A percentile compares a stretch with the other conserved stretches of the same genome.
Evolutionary conservation across 1,140 invertebrate species (phyloP).

Genomic region (Fragariocoptes setiger): DNA sequence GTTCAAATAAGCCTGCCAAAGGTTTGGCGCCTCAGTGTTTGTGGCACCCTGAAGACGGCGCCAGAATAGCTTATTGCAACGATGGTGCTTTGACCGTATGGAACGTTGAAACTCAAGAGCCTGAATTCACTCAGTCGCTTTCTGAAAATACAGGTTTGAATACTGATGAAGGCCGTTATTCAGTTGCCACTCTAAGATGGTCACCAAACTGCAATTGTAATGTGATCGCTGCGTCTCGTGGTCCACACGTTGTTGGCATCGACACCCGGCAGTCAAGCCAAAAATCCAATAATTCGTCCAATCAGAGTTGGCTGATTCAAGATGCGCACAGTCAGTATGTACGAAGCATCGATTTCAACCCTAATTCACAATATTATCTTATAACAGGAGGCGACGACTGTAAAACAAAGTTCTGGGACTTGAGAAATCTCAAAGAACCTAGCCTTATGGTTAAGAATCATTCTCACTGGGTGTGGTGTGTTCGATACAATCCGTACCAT

Average conservation of each 20-base stretch:
- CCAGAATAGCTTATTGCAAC: slow-evolving; percentile 32
- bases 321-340: slow-evolving; percentile 57
- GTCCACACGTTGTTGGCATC: slow-evolving; percentile 49
- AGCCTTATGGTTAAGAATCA: slow-evolving; percentile 52
- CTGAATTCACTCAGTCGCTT: background rate
- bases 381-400: slow-evolving; percentile 83
- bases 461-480: slow-evolving; percentile 84
- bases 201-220: slow-evolving; percentile 63
- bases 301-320: slow-evolving; percentile 35
- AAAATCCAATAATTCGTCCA: background rate
- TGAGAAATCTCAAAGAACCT: slow-evolving; percentile 39
- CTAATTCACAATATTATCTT: slow-evolving; percentile 72
- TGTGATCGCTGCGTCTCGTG: slow-evolving; percentile 48
- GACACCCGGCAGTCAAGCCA: slow-evolving; percentile 37
- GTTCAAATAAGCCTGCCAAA: slow-evolving; percentile 2
- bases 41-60: slow-evolving; percentile 50
- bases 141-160: slow-evolving; percentile 21
- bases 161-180: slow-evolving; percentile 21
- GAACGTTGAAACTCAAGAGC: slow-evolving; percentile 22
- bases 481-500: slow-evolving; percentile 77
- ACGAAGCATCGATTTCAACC: slow-evolving; percentile 77
- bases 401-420: slow-evolving; percentile 76
- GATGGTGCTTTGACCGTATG: slow-evolving; percentile 34
- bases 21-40: slow-evolving; percentile 1
- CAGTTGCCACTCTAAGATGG: slow-evolving; percentile 54